phyloP scores from a whole-genome alignment of 2,888 invertebrate species.

The Heliconius aoede region DNA sequence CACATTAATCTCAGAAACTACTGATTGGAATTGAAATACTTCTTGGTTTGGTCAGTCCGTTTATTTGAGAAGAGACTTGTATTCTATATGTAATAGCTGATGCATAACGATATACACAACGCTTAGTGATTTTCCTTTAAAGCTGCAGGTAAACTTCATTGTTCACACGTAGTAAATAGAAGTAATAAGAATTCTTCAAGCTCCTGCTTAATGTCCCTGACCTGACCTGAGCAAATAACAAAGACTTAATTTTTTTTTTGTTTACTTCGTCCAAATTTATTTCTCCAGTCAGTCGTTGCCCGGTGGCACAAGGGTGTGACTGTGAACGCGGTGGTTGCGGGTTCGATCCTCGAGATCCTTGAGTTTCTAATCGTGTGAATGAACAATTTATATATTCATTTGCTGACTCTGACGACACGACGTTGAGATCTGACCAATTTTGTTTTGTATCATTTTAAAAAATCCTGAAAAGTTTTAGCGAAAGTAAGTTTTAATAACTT shows the following conservation, averaged over 20 bases:
- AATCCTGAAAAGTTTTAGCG: background rate
- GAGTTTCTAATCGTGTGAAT: too few species aligned
- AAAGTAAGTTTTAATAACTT: constrained; percentile 10
- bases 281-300: background rate
- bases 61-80: too few species aligned
- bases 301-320: too few species aligned
- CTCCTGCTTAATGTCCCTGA: background rate
- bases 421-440: background rate
- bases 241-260: too few species aligned
- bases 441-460: background rate
- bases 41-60: too few species aligned
- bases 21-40: background rate
- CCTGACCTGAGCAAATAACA: background rate
- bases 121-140: background rate
- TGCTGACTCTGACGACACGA: background rate
- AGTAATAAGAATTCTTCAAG: background rate
- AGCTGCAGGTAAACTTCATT: background rate
- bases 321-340: too few species aligned
- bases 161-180: background rate
- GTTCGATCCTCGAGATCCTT: too few species aligned
- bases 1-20: background rate
- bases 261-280: constrained; percentile 5
- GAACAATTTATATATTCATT: background rate
- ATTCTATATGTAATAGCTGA: too few species aligned
- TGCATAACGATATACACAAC: too few species aligned